Percentiles rank a stretch among this genome's conserved stretches.
phyloP scores from a whole-genome alignment of 2,113 vertebrate species.

The Hippoglossus stenolepis region DNA sequence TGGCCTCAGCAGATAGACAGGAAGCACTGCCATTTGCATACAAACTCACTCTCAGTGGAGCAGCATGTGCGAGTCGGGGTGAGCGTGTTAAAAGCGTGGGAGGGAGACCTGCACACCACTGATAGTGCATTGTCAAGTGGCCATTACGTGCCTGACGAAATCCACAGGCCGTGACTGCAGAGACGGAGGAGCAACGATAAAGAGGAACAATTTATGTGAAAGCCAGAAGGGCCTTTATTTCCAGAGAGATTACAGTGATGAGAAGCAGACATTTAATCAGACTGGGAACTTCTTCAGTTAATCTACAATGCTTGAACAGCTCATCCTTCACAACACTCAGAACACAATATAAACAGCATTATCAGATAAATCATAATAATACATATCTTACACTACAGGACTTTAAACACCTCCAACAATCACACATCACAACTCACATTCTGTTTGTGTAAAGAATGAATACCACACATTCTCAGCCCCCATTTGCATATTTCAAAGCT shows the following conservation, averaged over 20 bases:
- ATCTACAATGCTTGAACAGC: background rate
- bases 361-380: slow-evolving; percentile 14
- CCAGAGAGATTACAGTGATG: background rate
- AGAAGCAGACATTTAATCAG: background rate
- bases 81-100: slow-evolving; percentile 37
- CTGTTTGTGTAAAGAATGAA: slow-evolving; percentile 31
- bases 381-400: background rate
- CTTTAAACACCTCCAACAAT: slow-evolving; percentile 27
- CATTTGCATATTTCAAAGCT: slow-evolving; percentile 18
- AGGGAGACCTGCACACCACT: slow-evolving; percentile 56
- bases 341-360: background rate
- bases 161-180: slow-evolving; percentile 37
- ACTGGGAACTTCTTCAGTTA: background rate
- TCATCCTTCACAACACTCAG: background rate
- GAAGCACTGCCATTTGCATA: slow-evolving; percentile 68
- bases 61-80: slow-evolving; percentile 46
- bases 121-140: slow-evolving; percentile 62
- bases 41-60: slow-evolving; percentile 23
- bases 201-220: slow-evolving; percentile 21
- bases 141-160: slow-evolving; percentile 60
- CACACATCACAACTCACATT: slow-evolving; percentile 20
- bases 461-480: slow-evolving; percentile 21
- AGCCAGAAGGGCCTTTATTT: background rate
- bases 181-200: slow-evolving; percentile 16
- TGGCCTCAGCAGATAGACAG: slow-evolving; percentile 68